phyloP scores from a whole-genome alignment of 1,140 invertebrate species.

The Anastrepha obliqua region DNA sequence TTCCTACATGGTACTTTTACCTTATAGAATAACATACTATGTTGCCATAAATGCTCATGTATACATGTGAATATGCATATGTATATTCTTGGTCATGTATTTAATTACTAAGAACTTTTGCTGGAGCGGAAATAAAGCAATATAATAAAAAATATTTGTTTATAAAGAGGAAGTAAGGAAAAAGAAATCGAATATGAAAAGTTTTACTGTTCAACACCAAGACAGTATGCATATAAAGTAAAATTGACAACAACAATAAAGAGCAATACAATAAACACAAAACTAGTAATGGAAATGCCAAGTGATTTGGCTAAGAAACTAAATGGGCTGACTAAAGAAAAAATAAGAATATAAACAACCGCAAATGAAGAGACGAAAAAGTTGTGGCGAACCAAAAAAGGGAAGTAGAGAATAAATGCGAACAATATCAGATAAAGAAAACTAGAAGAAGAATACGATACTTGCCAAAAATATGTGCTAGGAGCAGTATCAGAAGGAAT shows the following conservation, averaged over 20 bases:
- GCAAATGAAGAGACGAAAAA: conserved; percentile 62
- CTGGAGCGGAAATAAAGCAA: neutral
- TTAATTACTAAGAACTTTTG: conserved; percentile 70
- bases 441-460: neutral
- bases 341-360: conserved; percentile 58
- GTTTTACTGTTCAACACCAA: conserved; percentile 59
- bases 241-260: conserved; percentile 51
- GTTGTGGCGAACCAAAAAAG: conserved; percentile 2
- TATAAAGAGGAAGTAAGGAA: conserved; percentile 6
- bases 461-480: neutral
- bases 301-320: conserved; percentile 51
- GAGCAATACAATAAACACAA: conserved; percentile 34
- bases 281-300: conserved; percentile 54
- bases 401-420: neutral
- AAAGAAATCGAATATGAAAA: conserved; percentile 68
- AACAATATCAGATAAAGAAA: neutral
- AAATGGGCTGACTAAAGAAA: conserved; percentile 21
- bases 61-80: neutral
- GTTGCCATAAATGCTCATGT: neutral
- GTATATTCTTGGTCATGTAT: conserved; percentile 64
- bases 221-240: conserved; percentile 21
- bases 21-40: neutral
- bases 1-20: neutral
- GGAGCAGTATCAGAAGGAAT: neutral
- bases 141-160: conserved; percentile 17